Base-by-base conservation (phyloP, 2,888 invertebrate genomes). In the Euplagia quadripunctaria region DNA sequence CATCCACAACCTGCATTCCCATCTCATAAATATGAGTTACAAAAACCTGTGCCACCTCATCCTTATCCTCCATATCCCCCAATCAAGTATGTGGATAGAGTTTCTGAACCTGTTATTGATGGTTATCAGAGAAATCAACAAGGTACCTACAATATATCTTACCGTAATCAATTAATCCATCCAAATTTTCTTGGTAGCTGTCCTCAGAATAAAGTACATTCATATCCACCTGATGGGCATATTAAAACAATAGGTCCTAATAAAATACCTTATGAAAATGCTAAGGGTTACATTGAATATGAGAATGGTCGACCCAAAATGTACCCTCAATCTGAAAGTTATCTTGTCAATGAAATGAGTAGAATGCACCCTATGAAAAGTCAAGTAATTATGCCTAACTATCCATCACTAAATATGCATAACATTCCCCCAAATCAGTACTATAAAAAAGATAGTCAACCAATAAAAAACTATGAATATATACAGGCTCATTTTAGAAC, bases 51-150 rank as follows among this genome's bases (percentile, higher is more conserved):
- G 70, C 89, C 91, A 52, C 81, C 90, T 73, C 93, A 94, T 75
- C 88, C 91, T 51, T 94, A 93, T 85, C 83, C 93, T 71, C 79
- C 91, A 43, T 94, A 94, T 85, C 89, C 93, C 55, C 92, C 93
- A 51, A 83, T 93, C 17, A 95, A 95, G 83, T 95, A 94, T 86
- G 76, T 94, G 74, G 95, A 95, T 71, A 92, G 94, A 85, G 86
- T 91, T 77, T 79, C 90, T 81, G 94, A 95, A 58, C 86, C 93
- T 77, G 82, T 88, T 75, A 82, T 92, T 78, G 95, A 96, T 79
- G 89, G 91, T 52, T 95, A 92, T 85, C 94, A 93, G 87, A 92
- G 95, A 85, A 92, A 87, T 79, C 92, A 89, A 80, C 93, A 90
- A 86, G 79, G 85, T 72, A 91, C 90, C 85, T 92, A 88, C 80